Conservation (phyloP, 2,797 vertebrate species). For the Sebastes iracundus region DNA sequence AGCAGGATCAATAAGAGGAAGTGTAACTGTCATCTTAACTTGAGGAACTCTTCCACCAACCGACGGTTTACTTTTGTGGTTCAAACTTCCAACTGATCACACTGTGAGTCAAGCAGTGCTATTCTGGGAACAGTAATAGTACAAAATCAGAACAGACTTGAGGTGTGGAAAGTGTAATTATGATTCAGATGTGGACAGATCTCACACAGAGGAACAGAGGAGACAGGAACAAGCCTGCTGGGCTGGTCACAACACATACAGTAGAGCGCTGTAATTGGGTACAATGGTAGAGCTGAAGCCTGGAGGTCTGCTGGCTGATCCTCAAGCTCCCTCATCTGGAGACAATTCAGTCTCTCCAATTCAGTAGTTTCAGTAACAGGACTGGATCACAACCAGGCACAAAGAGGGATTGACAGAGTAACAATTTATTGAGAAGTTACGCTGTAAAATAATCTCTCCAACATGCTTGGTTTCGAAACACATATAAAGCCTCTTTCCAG, state of each 20-base stretch:
- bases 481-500: not conserved
- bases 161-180: not conserved
- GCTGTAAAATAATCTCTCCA: not conserved
- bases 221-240: constrained; percentile 18
- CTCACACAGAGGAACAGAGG: constrained; percentile 4
- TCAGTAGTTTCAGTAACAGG: not conserved
- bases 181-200: constrained; percentile 10
- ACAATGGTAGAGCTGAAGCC: constrained; percentile 16
- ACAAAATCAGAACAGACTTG: not conserved
- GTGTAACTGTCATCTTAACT: not conserved
- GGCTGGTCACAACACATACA: constrained; percentile 8
- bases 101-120: no score
- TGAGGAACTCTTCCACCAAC: not conserved
- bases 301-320: constrained; percentile 29
- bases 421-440: not conserved
- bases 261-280: constrained; percentile 21
- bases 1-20: not conserved
- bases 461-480: not conserved
- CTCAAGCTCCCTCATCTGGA: constrained; percentile 75
- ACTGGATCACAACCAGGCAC: not conserved
- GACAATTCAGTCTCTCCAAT: constrained; percentile 22
- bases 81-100: not conserved
- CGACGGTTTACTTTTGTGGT: no score
- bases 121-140: not conserved
- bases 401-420: not conserved